phyloP scores from a whole-genome alignment of 2,797 vertebrate species.

The Trichosurus vulpecula region DNA sequence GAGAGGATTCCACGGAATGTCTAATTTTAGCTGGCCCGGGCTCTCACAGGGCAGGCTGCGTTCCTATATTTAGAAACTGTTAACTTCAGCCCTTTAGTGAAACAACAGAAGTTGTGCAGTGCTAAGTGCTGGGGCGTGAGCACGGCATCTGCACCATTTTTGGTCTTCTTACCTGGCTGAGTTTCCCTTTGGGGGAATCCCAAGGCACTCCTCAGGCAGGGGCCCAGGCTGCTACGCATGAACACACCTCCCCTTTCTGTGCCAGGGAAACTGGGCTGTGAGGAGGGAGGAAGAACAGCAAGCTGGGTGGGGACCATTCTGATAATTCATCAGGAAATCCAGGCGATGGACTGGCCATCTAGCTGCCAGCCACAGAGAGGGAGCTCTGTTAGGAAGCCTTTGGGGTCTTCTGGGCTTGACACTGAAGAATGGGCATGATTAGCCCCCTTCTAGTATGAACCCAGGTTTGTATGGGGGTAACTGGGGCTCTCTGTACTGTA shows the following conservation, averaged over 20 bases:
- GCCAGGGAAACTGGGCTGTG: not conserved
- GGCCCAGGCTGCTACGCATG: not conserved
- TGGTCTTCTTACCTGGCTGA: not conserved
- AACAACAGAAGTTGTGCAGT: constrained; percentile 47
- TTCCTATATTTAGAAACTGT: constrained; percentile 68
- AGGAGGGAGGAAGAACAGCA: not conserved
- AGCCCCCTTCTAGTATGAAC: not conserved
- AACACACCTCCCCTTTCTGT: not conserved
- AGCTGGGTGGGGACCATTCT: not conserved
- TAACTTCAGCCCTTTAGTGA: constrained; percentile 66
- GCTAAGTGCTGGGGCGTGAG: not conserved
- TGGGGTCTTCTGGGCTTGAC: not conserved
- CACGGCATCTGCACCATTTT: not conserved
- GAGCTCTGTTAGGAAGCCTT: not conserved
- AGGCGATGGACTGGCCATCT: not conserved
- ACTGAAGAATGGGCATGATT: not conserved
- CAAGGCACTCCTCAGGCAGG: not conserved
- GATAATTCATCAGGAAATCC: not conserved
- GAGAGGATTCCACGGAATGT: constrained; percentile 52
- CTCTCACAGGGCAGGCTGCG: not conserved
- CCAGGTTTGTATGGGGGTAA: not conserved
- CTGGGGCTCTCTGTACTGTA: not conserved
- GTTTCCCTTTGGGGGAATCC: constrained; percentile 3
- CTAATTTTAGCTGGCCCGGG: constrained; percentile 71
- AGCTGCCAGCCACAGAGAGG: not conserved